A percentile compares a stretch with the other conserved stretches of the same genome.
These are phyloP conservation scores for Oithona nana DNA, from an alignment of 2,888 invertebrate genomes.

Conservation along the genomic window DNA sequence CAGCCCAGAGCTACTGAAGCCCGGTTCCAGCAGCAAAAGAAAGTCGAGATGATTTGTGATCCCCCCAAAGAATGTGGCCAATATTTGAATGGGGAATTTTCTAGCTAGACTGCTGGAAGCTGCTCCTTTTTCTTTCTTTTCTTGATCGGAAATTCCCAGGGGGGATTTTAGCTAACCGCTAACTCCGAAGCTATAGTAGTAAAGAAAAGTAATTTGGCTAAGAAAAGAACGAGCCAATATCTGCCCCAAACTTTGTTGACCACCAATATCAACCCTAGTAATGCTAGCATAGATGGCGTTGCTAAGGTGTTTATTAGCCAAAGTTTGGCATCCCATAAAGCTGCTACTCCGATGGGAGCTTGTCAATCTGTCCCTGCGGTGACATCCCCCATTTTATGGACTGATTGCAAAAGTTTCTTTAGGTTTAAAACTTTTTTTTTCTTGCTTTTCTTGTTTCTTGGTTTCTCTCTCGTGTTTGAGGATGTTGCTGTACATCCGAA, in stretches of 20 bases:
- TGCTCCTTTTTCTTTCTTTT: too few species aligned
- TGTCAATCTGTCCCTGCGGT: background rate
- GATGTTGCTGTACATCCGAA: background rate
- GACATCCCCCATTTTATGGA: background rate
- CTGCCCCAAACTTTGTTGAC: too few species aligned
- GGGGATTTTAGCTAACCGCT: too few species aligned
- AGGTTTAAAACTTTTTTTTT: too few species aligned
- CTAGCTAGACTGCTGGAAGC: too few species aligned
- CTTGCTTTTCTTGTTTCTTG: too few species aligned
- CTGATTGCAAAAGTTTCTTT: background rate
- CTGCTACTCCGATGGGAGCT: background rate
- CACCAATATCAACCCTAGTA: too few species aligned
- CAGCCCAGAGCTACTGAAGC: background rate
- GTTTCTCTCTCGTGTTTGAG: background rate
- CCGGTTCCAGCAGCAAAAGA: background rate
- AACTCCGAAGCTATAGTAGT: too few species aligned
- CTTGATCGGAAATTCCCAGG: too few species aligned
- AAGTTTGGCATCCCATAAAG: background rate
- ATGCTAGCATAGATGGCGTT: too few species aligned
- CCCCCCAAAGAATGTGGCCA: background rate
- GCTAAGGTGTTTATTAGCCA: background rate
- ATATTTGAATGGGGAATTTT: background rate
- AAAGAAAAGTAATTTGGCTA: too few species aligned
- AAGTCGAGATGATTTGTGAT: background rate
- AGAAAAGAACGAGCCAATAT: too few species aligned